Evolutionary conservation across 2,113 vertebrate genomes (phyloP).

Genomic region (Cacatua alba): DNA sequence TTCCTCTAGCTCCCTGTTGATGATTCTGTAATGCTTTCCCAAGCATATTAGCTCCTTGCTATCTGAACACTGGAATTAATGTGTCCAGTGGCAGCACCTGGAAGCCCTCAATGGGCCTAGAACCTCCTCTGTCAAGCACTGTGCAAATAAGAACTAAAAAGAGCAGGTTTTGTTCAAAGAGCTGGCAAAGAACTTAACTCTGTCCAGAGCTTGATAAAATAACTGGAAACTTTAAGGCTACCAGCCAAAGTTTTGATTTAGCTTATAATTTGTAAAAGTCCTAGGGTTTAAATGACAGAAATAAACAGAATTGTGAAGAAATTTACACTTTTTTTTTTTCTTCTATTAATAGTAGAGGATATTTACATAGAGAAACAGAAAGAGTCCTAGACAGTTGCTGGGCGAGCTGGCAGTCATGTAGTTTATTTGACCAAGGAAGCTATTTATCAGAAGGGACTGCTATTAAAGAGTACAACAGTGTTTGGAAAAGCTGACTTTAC

Average conservation of each 20-base stretch:
- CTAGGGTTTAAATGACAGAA: background rate
- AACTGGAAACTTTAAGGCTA: background rate
- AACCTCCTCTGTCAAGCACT: background rate
- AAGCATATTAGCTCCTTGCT: background rate
- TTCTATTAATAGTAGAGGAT: background rate
- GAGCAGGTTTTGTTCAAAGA: background rate
- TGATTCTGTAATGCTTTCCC: background rate
- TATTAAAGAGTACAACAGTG: conserved; percentile 28
- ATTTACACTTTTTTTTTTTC: background rate
- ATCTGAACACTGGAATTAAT: background rate
- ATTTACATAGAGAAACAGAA: background rate
- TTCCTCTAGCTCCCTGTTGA: background rate
- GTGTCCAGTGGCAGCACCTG: background rate
- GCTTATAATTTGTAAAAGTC: background rate
- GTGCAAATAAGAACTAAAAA: background rate
- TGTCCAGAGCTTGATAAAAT: background rate
- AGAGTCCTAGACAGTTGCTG: background rate
- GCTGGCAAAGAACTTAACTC: background rate
- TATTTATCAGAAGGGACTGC: background rate
- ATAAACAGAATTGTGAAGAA: background rate
- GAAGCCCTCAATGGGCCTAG: background rate
- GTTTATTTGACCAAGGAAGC: conserved; percentile 43
- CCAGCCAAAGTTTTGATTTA: background rate
- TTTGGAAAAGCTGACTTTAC: background rate
- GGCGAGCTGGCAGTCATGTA: background rate